A percentile compares a stretch with the other conserved stretches of the same genome.
phyloP scores from a whole-genome alignment of 23 tunicate species.

The Botrylloides violaceus region DNA sequence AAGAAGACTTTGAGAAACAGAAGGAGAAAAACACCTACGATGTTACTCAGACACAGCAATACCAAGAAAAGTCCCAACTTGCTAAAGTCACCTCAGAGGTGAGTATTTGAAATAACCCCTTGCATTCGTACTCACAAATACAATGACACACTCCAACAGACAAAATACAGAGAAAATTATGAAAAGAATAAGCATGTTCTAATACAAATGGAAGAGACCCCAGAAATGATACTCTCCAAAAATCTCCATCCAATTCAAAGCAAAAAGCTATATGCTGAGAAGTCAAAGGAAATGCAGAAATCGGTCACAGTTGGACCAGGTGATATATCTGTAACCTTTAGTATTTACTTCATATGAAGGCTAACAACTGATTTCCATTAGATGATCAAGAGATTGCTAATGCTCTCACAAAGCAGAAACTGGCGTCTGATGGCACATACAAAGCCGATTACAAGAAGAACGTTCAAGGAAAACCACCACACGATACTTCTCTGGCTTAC shows the following conservation, averaged over 20 bases:
- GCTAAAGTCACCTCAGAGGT: slow-evolving; percentile 50
- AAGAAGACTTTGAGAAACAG: slow-evolving; percentile 28
- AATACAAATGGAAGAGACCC: slow-evolving; percentile 17
- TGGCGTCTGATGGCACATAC: slow-evolving; percentile 36
- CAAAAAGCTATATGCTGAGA: slow-evolving; percentile 23
- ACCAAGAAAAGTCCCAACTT: slow-evolving; percentile 24
- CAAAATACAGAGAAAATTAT: slow-evolving; percentile 28
- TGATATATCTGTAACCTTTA: background rate
- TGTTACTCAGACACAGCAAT: slow-evolving; percentile 50
- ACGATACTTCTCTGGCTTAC: slow-evolving; percentile 60
- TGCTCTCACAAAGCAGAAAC: slow-evolving; percentile 62
- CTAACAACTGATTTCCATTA: slow-evolving; percentile 11
- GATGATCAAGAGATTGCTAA: slow-evolving; percentile 66
- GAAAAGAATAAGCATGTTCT: slow-evolving; percentile 22
- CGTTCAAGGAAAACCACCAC: slow-evolving; percentile 71
- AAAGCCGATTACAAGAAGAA: slow-evolving; percentile 59
- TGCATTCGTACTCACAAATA: background rate
- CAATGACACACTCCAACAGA: background rate
- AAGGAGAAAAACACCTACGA: slow-evolving; percentile 54
- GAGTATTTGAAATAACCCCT: background rate
- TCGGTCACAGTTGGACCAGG: slow-evolving; percentile 27
- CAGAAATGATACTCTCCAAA: slow-evolving; percentile 32
- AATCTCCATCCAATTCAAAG: slow-evolving; percentile 31
- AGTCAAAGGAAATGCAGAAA: slow-evolving; percentile 22
- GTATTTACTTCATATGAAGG: background rate